Evolutionary conservation across 2,797 vertebrate species (phyloP).

Genomic region (Amniataba percoides): DNA sequence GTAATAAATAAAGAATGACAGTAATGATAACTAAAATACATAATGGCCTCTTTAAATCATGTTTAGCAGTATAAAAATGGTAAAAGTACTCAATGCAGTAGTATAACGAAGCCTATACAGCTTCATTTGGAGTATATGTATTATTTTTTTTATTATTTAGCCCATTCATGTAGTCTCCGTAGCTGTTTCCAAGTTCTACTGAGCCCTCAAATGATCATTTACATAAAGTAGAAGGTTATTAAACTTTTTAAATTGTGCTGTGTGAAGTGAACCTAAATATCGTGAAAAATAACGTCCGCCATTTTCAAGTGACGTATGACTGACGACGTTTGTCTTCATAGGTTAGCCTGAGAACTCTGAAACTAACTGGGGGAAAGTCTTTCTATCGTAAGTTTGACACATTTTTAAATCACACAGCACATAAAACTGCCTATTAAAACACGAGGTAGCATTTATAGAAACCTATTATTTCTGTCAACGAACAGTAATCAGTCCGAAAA

Average conservation of each 20-base stretch:
- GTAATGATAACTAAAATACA: neutral
- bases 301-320: neutral
- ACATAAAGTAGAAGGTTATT: neutral
- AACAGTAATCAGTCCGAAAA: fast-evolving
- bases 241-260: neutral
- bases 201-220: neutral
- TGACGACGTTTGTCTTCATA: neutral
- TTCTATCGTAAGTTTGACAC: slow-evolving; percentile 6
- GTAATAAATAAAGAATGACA: neutral
- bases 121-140: neutral
- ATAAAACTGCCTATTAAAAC: too few relatives aligned
- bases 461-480: neutral
- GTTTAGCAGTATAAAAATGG: neutral
- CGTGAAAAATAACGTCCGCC: neutral
- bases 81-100: neutral
- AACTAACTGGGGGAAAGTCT: too few relatives aligned
- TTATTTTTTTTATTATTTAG: neutral
- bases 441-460: fast-evolving
- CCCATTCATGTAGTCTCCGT: neutral
- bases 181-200: neutral
- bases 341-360: neutral
- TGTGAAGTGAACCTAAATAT: neutral
- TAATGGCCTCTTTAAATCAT: neutral
- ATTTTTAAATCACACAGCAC: fast-evolving
- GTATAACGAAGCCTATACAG: neutral